Evolutionary conservation across 1,140 invertebrate genomes (phyloP).

Genomic region (Pemphigus obesinymphae): DNA sequence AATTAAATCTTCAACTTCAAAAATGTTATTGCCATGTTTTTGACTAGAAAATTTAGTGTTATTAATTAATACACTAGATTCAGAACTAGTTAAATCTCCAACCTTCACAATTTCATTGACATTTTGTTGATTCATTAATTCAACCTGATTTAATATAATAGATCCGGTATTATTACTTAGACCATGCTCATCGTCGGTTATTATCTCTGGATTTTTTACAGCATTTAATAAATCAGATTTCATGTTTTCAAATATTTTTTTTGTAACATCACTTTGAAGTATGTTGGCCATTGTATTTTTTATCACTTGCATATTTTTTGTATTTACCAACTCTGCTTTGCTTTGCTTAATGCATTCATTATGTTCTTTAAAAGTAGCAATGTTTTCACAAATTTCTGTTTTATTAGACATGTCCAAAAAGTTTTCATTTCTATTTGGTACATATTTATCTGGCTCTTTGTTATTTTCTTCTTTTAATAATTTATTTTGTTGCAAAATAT

Average conservation of each 20-base stretch:
- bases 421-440: background rate
- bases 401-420: background rate
- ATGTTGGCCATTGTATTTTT: background rate
- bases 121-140: background rate
- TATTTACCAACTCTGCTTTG: background rate
- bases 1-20: too few species aligned
- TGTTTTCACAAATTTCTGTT: background rate
- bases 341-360: background rate
- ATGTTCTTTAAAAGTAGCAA: too few species aligned
- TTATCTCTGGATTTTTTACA: background rate
- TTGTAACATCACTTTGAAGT: background rate
- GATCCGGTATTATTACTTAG: background rate
- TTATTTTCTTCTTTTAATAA: background rate
- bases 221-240: background rate
- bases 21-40: background rate
- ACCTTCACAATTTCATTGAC: background rate
- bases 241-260: background rate
- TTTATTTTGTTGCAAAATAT: too few species aligned
- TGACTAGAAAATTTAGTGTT: background rate
- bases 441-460: background rate
- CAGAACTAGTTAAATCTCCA: background rate
- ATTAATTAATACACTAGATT: background rate
- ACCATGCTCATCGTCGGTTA: background rate
- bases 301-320: background rate
- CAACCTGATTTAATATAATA: background rate